These are phyloP conservation scores for Leptodactylus fallax DNA, from an alignment of 2,797 vertebrate species.

Conservation along the genomic window DNA sequence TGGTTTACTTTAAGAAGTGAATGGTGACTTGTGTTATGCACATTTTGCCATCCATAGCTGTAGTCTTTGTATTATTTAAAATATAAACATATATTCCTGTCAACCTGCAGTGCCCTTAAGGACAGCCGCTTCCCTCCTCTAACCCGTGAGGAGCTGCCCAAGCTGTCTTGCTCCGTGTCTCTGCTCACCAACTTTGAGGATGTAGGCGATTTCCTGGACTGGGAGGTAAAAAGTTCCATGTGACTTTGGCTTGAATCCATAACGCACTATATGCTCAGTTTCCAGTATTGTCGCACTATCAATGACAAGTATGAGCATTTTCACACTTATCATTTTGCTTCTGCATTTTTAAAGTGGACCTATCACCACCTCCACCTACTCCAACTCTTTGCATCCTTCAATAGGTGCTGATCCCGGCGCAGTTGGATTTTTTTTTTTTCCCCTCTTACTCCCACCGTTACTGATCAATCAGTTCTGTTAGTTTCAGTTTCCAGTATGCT, in stretches of 20 bases:
- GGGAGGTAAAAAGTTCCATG: constrained; percentile 78
- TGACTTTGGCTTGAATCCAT: constrained; percentile 16
- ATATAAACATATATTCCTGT: constrained; percentile 62
- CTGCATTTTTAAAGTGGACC: not conserved
- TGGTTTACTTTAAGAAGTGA: not conserved
- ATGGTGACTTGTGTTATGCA: constrained; percentile 19
- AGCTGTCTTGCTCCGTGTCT: constrained; percentile 87
- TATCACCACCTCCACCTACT: too few species aligned
- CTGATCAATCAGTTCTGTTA: too few species aligned
- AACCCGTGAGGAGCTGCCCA: constrained; percentile 86
- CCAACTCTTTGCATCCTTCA: too few species aligned
- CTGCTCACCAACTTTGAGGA: constrained; percentile 88
- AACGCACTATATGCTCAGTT: not conserved
- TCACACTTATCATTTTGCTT: not conserved
- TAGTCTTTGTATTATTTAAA: not conserved
- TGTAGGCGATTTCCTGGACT: constrained; percentile 86
- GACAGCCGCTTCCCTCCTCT: constrained; percentile 85
- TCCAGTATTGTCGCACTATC: not conserved
- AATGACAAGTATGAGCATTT: not conserved
- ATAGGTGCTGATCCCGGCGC: too few species aligned
- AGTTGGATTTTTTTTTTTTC: too few species aligned
- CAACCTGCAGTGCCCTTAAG: constrained; percentile 83
- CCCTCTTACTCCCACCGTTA: too few species aligned
- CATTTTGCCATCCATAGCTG: constrained; percentile 12
- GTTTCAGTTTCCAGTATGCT: too few species aligned